A percentile compares a stretch with the other conserved stretches of the same genome.
Evolutionary conservation across 2,113 vertebrate genomes (phyloP).

Genomic region (Alosa alosa): DNA sequence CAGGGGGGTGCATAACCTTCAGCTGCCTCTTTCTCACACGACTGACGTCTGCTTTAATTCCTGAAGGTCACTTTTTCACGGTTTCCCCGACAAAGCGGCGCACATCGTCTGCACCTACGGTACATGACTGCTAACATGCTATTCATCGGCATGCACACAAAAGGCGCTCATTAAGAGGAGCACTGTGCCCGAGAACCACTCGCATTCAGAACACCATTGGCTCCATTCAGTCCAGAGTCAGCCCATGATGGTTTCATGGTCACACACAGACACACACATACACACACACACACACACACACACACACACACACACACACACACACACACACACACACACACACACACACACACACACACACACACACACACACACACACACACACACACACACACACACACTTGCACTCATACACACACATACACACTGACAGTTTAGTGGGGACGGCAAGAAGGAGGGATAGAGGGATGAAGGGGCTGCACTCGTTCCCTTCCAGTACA

Average conservation of each 20-base stretch:
- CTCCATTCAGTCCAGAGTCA: background rate
- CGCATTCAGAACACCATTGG: background rate
- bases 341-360: conserved; percentile 38
- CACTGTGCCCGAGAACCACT: background rate
- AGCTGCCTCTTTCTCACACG: background rate
- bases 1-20: background rate
- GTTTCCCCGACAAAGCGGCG: conserved; percentile 39
- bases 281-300: conserved; percentile 35
- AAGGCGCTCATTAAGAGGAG: background rate
- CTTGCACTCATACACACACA: conserved; percentile 36
- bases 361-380: conserved; percentile 27
- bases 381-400: conserved; percentile 40
- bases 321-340: conserved; percentile 23
- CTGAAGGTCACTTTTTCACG: background rate
- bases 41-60: conserved; percentile 6
- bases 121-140: background rate
- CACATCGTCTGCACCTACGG: conserved; percentile 34
- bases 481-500: background rate
- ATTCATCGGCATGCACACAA: background rate
- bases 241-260: conserved; percentile 23
- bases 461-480: background rate
- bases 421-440: background rate
- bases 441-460: background rate
- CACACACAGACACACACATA: conserved; percentile 15
- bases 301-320: conserved; percentile 30